Conservation (phyloP, 2,113 vertebrate species). For the Lethenteron reissneri region DNA sequence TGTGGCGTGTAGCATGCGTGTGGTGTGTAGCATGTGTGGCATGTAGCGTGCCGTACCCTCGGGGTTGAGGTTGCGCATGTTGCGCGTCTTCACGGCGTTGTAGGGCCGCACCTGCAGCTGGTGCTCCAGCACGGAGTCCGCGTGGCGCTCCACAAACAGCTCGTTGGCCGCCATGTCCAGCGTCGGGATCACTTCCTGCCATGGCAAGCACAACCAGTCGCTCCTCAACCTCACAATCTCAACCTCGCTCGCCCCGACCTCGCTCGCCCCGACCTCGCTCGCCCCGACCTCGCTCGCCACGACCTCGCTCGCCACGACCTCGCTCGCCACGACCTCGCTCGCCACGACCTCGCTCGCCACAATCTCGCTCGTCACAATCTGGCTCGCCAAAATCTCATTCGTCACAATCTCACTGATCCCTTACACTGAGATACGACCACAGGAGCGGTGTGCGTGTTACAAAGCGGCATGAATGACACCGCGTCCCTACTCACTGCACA, state of each 20-base stretch:
- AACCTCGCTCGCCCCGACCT: neutral
- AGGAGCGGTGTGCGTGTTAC: too few species aligned
- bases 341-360: too few species aligned
- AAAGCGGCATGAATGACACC: too few species aligned
- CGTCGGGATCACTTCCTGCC: slow-evolving; percentile 86
- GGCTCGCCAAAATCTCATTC: neutral
- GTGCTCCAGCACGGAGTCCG: slow-evolving; percentile 73
- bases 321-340: too few species aligned
- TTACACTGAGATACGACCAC: too few species aligned
- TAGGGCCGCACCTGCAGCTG: slow-evolving; percentile 97
- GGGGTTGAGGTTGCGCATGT: slow-evolving; percentile 80
- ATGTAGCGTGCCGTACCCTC: slow-evolving; percentile 37
- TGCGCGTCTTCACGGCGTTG: slow-evolving; percentile 71
- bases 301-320: too few species aligned
- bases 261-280: too few species aligned
- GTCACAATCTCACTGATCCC: neutral
- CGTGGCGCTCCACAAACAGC: slow-evolving; percentile 74
- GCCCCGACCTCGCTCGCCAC: too few species aligned
- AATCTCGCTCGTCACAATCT: neutral
- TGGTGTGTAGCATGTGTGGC: too few species aligned
- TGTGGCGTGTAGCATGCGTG: too few species aligned
- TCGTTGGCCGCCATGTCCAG: slow-evolving; percentile 98
- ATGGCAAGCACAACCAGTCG: neutral
- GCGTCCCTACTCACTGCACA: too few species aligned
- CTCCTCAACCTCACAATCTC: neutral